Base-by-base conservation (phyloP, 2,888 invertebrate genomes). In the Phortica magna region DNA sequence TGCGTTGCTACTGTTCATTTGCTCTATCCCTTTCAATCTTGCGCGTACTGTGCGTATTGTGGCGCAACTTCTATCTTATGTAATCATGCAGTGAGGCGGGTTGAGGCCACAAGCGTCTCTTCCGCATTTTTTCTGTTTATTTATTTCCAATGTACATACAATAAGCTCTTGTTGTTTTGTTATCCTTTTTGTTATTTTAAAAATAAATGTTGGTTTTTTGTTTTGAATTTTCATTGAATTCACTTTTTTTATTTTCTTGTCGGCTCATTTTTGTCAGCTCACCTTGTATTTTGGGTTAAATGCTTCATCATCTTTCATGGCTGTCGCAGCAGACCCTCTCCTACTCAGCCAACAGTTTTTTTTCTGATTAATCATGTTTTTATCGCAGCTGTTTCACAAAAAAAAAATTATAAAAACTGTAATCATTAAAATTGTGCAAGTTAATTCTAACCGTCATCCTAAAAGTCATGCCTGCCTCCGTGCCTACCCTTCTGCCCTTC, bases 301-400 rank as follows among this genome's bases (percentile, higher is more conserved):
- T 88, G 88, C 83, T 71, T 83, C 77, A 77, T 80, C 67, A 39
- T 61, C 65, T 39, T 74, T 48, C 55, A 68, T 77, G 22, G 14
- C 48, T 48, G 48, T 48, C 48, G 48, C 48, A 48, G 7, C 48
- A 14, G 9, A 48, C 48, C 14, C 48, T 9, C 77, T 65, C 77
- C 76, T 79, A 76, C 78, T 74, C 73, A 77, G 80, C 75, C 78
- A 67, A 78, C 77, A 77, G 81, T 80, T 86, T 83, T 74, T 76
- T 82, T 78, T 79, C 85, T 88, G 85, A 88, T 86, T 86, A 86
- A 88, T 88, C 88, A 82, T 81, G 78, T 64, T 80, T 78, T 53
- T 71, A 67, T 73, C 70, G 82, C 88, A 84, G 84, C 82, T 80
- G 86, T 61, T 61, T 61, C n/a, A 17, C 22, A 61, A 59, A 59